Percentiles rank a stretch among this genome's conserved stretches.
Conservation (phyloP, 2,113 vertebrate genomes). For the Poeciliopsis turrubarensis region DNA sequence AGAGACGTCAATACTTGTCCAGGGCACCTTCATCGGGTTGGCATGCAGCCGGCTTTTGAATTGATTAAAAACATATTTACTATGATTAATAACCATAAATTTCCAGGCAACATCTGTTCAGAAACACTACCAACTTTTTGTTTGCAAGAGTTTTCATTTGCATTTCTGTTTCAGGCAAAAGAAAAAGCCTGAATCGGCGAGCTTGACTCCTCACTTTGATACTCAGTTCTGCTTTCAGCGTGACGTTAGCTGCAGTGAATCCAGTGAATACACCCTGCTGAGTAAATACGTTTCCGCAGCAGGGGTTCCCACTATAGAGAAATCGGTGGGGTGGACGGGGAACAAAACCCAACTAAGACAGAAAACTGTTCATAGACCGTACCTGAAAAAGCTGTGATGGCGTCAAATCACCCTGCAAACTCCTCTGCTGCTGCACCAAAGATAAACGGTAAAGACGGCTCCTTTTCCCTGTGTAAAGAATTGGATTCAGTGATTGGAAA, state of each 20-base stretch:
- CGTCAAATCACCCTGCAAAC: not conserved
- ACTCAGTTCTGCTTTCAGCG: constrained; percentile 3
- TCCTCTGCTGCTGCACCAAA: not conserved
- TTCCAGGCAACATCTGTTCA: not conserved
- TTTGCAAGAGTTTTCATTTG: not conserved
- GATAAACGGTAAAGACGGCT: not conserved
- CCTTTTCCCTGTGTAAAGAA: not conserved
- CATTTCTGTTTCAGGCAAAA: not conserved
- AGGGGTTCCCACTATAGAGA: not conserved
- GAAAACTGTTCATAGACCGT: not conserved
- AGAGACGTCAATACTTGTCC: no score
- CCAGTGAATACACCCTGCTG: not conserved
- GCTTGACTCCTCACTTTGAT: constrained; percentile 1
- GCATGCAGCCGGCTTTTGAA: no score
- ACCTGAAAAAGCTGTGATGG: not conserved
- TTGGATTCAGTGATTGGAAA: not conserved
- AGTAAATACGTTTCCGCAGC: not conserved
- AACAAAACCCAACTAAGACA: not conserved
- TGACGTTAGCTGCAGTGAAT: not conserved
- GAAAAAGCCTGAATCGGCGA: not conserved
- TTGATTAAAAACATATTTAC: no score
- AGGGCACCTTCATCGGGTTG: no score
- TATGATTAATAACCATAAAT: no score
- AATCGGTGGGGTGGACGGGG: not conserved
- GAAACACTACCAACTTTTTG: not conserved